phyloP scores from a whole-genome alignment of 2,888 invertebrate species.

The Calephelis perditalis region DNA sequence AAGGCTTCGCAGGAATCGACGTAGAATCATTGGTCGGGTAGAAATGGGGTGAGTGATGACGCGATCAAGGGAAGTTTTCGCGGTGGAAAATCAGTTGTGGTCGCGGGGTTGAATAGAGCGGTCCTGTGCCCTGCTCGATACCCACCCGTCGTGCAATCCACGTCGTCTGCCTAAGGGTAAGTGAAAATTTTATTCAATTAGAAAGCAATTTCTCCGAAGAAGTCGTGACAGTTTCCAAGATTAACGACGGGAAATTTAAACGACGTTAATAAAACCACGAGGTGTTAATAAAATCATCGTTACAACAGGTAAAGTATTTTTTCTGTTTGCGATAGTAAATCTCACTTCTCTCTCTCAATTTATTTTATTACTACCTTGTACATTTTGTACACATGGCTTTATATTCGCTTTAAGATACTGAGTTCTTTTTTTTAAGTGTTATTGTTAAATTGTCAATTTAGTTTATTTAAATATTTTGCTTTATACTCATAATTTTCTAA shows the following conservation, averaged over 20 bases:
- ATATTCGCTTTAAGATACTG: too few species aligned
- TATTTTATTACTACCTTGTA: background rate
- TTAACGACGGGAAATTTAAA: constrained; percentile 36
- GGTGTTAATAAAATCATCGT: constrained; percentile 10
- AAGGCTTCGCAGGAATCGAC: constrained; percentile 42
- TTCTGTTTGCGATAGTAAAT: background rate
- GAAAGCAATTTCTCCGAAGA: constrained; percentile 70
- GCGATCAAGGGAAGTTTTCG: constrained; percentile 72
- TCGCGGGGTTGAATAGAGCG: constrained; percentile 58
- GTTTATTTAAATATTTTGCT: too few species aligned
- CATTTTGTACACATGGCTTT: too few species aligned
- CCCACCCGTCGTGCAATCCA: constrained; percentile 38
- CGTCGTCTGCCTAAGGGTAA: constrained; percentile 61
- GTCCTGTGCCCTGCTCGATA: constrained; percentile 54
- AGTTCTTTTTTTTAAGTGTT: too few species aligned
- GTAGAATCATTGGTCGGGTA: constrained; percentile 52
- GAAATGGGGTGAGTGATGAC: constrained; percentile 68
- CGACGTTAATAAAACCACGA: constrained; percentile 22
- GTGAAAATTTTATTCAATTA: constrained; percentile 72
- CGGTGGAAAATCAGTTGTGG: constrained; percentile 70
- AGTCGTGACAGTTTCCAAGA: constrained; percentile 43
- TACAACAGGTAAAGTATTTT: constrained; percentile 9
- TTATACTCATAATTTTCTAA: too few species aligned
- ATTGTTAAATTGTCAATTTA: too few species aligned
- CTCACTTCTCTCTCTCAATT: background rate